Evolutionary conservation across 2,888 invertebrate species (phyloP), one percentile per base, ranked within the genome.

Genomic region (Pimpla rufipes): DNA sequence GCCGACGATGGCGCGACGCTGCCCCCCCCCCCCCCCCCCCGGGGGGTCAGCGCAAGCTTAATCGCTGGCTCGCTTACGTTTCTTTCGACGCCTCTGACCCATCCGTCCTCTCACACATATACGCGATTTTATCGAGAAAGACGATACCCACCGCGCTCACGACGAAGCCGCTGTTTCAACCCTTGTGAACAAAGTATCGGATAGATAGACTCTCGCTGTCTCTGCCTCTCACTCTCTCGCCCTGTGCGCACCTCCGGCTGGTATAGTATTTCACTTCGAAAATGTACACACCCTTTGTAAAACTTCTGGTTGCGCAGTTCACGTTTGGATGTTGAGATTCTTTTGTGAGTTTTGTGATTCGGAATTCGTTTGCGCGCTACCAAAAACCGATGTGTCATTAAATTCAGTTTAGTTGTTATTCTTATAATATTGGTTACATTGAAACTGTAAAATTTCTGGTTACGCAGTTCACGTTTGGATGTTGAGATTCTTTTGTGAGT

Each of bases 51-150:
- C 18, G 47, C 47, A 45, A 29, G 29, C 79, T 85, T 90, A 90
- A 90, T 90, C 87, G 85, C 85, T 80, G 89, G 89, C 85, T 90
- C 89, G 84, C 81, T 90, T 87, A 85, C 89, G 80, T 86, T 88
- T 88, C 85, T 84, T 84, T 84, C 73, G 55, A 78, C 83, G 79
- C 59, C 52, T 55, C 21, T 59, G 73, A 55, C 73, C 16, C 52
- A 18, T 45, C 66, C 40, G 18, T 42, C 62, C 50, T 8, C 8
- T 57, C 67, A 10, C 70, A 42, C 6, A 57, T 40, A n/a, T n/a
- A n/a, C n/a, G 7, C 64, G 62, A 80, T 77, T 77, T 80, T 77
- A 83, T 83, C 47, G 83, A 57, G 83, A 74, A 80, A 83, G 62
- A 77, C 40, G 73, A 83, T 73, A 80, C 73, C 45, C 29, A 10